Percentiles rank a stretch among this genome's conserved stretches.
Conservation (phyloP, 2,113 vertebrate species). For the Brienomyrus brachyistius region DNA sequence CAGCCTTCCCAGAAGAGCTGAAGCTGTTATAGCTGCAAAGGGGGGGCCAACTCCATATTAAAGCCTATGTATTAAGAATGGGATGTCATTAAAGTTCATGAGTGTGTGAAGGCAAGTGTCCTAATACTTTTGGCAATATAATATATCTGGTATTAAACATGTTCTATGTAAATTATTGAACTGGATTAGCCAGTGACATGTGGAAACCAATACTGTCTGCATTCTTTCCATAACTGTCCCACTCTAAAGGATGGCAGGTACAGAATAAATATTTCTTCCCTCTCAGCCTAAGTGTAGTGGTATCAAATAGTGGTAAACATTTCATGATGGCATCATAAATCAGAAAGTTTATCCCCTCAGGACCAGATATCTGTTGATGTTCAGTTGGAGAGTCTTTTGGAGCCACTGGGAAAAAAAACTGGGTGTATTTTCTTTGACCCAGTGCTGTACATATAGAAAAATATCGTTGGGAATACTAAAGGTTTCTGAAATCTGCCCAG, state of each 20-base stretch:
- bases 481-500: not conserved
- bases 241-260: not conserved
- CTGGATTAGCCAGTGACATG: not conserved
- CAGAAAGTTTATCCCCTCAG: not conserved
- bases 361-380: not conserved
- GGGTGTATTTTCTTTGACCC: not conserved
- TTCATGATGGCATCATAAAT: not conserved
- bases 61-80: too few relatives aligned
- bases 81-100: too few relatives aligned
- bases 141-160: not conserved
- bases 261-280: not conserved
- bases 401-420: not conserved
- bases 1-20: too few relatives aligned
- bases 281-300: not conserved
- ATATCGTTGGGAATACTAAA: not conserved
- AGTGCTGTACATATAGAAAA: not conserved
- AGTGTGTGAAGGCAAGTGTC: too few relatives aligned
- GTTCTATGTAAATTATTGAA: not conserved
- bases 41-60: too few relatives aligned
- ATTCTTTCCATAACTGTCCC: not conserved
- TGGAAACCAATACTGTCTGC: not conserved
- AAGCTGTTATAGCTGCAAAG: too few relatives aligned
- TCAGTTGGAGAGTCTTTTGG: not conserved
- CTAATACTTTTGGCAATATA: too few relatives aligned
- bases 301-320: not conserved